These are phyloP conservation scores for Leuciscus waleckii DNA, from an alignment of 2,797 vertebrate genomes.

Conservation along the genomic window DNA sequence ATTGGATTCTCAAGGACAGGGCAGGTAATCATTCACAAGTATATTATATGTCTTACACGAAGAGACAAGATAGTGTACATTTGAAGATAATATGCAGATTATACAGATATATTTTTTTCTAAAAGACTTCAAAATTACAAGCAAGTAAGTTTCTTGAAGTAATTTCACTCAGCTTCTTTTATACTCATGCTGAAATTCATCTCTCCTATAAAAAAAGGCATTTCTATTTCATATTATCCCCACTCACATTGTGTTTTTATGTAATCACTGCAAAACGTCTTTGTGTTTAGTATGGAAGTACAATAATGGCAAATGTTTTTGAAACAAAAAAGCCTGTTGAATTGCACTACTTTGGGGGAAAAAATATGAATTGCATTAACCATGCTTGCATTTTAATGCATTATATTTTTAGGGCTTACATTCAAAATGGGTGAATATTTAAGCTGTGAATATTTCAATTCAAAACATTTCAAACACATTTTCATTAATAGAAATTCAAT, in stretches of 20 bases:
- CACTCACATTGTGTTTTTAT: neutral
- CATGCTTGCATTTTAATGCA: no score
- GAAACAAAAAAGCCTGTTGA: no score
- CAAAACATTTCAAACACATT: no score
- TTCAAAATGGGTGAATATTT: no score
- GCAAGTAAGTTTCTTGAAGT: neutral
- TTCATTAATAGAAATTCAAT: no score
- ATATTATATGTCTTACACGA: neutral
- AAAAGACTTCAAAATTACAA: neutral
- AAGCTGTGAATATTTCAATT: no score
- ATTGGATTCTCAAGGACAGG: constrained; percentile 41
- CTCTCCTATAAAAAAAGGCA: neutral
- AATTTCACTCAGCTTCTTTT: neutral
- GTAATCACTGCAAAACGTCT: no score
- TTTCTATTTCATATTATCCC: neutral
- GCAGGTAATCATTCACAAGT: constrained; percentile 50
- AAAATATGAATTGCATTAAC: no score
- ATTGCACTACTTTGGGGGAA: neutral
- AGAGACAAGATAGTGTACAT: neutral
- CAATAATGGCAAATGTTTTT: no score
- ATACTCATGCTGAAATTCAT: no score
- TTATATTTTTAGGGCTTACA: no score
- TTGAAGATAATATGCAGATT: neutral
- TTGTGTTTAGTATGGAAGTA: neutral
- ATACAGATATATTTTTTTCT: no score